Conservation (phyloP, 2,888 invertebrate genomes). For the Chrysodeixis includens region DNA sequence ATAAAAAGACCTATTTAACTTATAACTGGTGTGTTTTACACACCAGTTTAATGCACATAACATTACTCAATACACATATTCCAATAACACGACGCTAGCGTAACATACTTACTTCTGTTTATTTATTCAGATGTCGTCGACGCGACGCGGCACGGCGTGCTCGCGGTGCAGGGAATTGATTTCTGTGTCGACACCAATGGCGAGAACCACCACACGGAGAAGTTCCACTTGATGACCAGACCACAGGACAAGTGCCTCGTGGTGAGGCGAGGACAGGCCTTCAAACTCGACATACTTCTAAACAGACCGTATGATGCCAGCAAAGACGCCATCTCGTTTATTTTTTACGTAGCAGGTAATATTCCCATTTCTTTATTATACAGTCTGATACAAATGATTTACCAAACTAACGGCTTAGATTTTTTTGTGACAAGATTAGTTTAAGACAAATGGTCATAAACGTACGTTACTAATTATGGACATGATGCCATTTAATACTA, state of each 20-base stretch:
- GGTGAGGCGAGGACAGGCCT: conserved; percentile 95
- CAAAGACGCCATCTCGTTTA: conserved; percentile 94
- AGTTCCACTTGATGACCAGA: conserved; percentile 93
- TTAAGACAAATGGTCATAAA: too few relatives aligned
- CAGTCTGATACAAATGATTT: too few relatives aligned
- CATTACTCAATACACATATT: background rate
- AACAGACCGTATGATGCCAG: conserved; percentile 93
- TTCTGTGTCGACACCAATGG: conserved; percentile 93
- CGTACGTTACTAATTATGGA: background rate
- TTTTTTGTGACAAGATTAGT: background rate
- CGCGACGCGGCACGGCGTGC: conserved; percentile 87
- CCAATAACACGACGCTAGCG: conserved; percentile 3
- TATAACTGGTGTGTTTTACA: too few relatives aligned
- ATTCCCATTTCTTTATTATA: background rate
- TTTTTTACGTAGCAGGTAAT: conserved; percentile 93
- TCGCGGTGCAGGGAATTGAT: conserved; percentile 93
- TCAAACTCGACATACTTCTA: conserved; percentile 92
- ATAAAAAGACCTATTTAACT: too few relatives aligned
- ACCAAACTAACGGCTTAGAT: too few relatives aligned
- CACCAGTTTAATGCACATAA: too few relatives aligned
- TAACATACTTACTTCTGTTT: conserved; percentile 46
- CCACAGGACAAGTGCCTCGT: conserved; percentile 91
- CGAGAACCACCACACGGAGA: conserved; percentile 93
- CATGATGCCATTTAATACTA: conserved; percentile 4
- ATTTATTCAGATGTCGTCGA: conserved; percentile 83